Evolutionary conservation across 1,140 invertebrate species (phyloP), one percentile per base, ranked within the genome.

Genomic region (Rhysida immarginata): DNA sequence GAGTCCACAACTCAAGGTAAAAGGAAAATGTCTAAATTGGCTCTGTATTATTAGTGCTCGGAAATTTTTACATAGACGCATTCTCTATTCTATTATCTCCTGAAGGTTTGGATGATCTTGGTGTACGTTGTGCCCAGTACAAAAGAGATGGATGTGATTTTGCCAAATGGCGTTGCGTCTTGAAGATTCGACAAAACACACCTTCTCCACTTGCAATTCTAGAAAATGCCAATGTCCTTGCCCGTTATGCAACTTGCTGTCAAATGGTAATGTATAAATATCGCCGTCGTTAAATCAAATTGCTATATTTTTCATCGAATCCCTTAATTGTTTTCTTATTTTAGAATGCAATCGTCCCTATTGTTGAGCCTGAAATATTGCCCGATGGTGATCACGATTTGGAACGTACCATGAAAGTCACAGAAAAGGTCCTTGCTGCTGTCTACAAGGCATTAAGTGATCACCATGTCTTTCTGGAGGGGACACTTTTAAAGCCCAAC

Each of bases 101-200:
- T n/a, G 35, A 13, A 68, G 84, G 93, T 74, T 77, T 99, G 55
- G 95, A 99, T 71, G 88, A 96, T 66, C 77, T 99, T 64, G 82
- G 81, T 59, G 83, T 87, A 63, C 83, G 96, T 58, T 97, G 93
- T 71, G 88, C 92, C 56, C 86, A 97, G 70, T 99, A 98, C 78
- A 96, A 98, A 71, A 95, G 96, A 69, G 89, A 95, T 65, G 96
- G 96, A 20, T 95, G 91, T 67, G 84, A 94, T 61, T 99, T 99
- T 71, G 94, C 95, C 64, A 99, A 99, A 67, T 99, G 96, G 96
- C 80, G 96, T 64, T 95, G 88, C 71, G 92, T 96, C 0, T 74
- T 98, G 48, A 98, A 96, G 72, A 97, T 99, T 66, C 81, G 80
- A 50, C 81, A 84, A 60, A 81, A 87, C 68, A 91, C 84, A 0